These are phyloP conservation scores for Centroberyx gerrardi DNA, from an alignment of 2,797 vertebrate species.

Conservation along the genomic window DNA sequence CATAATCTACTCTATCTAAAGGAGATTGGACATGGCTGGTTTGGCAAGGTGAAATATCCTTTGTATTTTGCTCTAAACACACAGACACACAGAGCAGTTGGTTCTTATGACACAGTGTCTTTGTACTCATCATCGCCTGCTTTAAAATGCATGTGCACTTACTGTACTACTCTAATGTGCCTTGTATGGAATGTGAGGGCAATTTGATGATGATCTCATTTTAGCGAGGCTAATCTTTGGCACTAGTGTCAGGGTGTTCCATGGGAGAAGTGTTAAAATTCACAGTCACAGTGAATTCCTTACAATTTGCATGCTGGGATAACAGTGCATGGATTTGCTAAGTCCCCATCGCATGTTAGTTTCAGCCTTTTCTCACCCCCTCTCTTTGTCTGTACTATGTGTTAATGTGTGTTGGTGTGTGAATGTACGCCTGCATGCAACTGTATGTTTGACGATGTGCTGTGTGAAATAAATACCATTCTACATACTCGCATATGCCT, in stretches of 20 bases:
- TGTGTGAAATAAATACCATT: no score
- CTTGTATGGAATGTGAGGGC: constrained; percentile 56
- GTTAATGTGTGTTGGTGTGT: background rate
- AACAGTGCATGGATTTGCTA: constrained; percentile 10
- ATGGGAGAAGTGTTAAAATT: constrained; percentile 46
- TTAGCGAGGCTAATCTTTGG: constrained; percentile 51
- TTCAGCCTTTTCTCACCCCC: background rate
- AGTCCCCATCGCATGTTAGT: background rate
- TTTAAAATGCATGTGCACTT: background rate
- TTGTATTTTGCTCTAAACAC: constrained; percentile 12
- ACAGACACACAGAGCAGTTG: background rate
- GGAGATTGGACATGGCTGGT: constrained; percentile 97
- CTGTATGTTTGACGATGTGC: background rate
- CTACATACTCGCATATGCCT: no score
- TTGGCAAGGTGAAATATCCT: constrained; percentile 91
- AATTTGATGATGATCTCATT: constrained; percentile 65
- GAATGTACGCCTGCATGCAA: background rate
- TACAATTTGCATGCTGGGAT: constrained; percentile 36
- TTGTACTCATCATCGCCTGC: background rate
- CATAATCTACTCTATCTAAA: constrained; percentile 97
- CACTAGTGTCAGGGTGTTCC: constrained; percentile 43
- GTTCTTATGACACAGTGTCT: background rate
- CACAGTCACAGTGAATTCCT: constrained; percentile 55
- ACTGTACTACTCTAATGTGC: constrained; percentile 20
- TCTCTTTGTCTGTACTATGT: background rate